Evolutionary conservation across 2,888 invertebrate genomes (phyloP).

Genomic region (Caenorhabditis uteleia): DNA sequence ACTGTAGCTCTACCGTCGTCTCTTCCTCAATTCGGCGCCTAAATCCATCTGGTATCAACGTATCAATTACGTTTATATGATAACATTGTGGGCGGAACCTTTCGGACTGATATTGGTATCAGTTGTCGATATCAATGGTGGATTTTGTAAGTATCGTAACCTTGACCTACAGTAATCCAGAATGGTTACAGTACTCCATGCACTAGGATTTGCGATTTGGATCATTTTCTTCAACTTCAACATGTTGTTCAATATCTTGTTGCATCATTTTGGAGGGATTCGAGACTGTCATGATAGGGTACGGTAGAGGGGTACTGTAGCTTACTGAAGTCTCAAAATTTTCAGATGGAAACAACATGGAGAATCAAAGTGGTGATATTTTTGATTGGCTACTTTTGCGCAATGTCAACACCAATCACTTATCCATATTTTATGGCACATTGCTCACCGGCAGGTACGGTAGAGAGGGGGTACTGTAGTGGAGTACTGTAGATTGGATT

Average conservation of each 20-base stretch:
- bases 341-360: constrained; percentile 61
- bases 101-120: constrained; percentile 58
- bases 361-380: constrained; percentile 60
- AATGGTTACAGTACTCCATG: constrained; percentile 57
- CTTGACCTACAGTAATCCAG: not conserved
- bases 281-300: constrained; percentile 46
- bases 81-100: constrained; percentile 48
- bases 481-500: not conserved
- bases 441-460: constrained; percentile 55
- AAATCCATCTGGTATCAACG: constrained; percentile 37
- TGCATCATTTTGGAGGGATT: constrained; percentile 61
- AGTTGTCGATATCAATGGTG: constrained; percentile 63
- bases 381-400: constrained; percentile 55
- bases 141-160: constrained; percentile 55
- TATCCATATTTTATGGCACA: constrained; percentile 57
- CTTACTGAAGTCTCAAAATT: not conserved
- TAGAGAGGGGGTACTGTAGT: not conserved
- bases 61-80: constrained; percentile 37
- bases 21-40: constrained; percentile 45
- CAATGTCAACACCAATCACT: constrained; percentile 64
- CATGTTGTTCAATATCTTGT: constrained; percentile 63
- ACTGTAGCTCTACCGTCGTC: constrained; percentile 48
- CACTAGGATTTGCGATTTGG: constrained; percentile 63
- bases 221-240: constrained; percentile 65
- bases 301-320: not conserved